phyloP scores from a whole-genome alignment of 92 coral and sea anemone genomes.

The Blastomussa wellsi region DNA sequence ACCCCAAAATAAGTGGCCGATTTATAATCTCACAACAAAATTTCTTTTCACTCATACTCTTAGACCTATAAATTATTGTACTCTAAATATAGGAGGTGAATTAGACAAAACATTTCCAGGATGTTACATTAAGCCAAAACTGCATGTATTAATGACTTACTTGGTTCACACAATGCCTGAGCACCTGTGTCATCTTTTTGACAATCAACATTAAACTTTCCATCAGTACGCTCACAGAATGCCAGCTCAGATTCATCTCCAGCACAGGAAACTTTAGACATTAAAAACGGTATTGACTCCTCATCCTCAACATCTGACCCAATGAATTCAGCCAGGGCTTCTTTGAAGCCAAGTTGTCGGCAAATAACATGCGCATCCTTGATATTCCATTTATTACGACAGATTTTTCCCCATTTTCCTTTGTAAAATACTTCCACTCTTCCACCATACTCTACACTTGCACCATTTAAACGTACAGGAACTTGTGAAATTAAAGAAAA shows the following conservation, averaged over 20 bases:
- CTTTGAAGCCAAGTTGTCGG: neutral
- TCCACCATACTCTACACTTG: neutral
- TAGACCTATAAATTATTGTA: too few relatives aligned
- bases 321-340: slow-evolving; percentile 5
- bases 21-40: too few relatives aligned
- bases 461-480: slow-evolving; percentile 4
- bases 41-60: too few relatives aligned
- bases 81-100: too few relatives aligned
- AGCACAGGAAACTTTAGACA: neutral
- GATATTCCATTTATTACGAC: neutral
- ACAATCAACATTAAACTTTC: slow-evolving; percentile 3
- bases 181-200: neutral
- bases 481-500: neutral
- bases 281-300: neutral
- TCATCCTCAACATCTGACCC: neutral
- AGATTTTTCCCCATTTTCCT: slow-evolving; percentile 14
- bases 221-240: slow-evolving; percentile 8
- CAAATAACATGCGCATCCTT: neutral
- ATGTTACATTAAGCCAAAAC: too few relatives aligned
- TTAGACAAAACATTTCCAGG: too few relatives aligned
- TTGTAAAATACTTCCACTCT: slow-evolving; percentile 22
- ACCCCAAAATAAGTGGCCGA: too few relatives aligned
- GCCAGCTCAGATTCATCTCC: neutral
- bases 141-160: neutral
- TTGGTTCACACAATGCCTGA: slow-evolving; percentile 14